Conservation (phyloP, 2,888 invertebrate genomes). For the Hetaerina titia region DNA sequence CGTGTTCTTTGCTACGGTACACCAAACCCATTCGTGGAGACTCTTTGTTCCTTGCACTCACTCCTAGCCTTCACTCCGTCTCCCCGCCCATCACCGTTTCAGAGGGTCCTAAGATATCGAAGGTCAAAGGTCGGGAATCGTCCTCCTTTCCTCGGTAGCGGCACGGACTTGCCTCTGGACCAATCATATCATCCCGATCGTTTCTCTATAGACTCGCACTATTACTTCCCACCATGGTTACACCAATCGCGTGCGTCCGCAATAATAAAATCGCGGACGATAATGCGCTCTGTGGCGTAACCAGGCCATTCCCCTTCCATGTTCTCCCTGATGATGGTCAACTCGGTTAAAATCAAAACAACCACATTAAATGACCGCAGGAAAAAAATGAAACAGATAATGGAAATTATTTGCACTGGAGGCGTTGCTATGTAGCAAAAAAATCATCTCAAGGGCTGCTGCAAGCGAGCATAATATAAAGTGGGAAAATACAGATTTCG, state of each 20-base stretch:
- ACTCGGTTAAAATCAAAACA: no score
- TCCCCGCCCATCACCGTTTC: not conserved
- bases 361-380: no score
- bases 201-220: not conserved
- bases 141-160: constrained; percentile 17
- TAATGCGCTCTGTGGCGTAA: not conserved
- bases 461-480: no score
- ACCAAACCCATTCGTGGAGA: not conserved
- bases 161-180: not conserved
- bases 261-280: not conserved
- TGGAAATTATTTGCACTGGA: no score
- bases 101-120: not conserved
- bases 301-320: not conserved
- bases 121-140: constrained; percentile 16
- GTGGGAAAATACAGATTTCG: no score
- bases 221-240: not conserved
- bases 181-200: not conserved
- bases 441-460: no score
- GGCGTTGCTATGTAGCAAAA: no score
- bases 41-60: not conserved
- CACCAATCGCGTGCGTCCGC: not conserved
- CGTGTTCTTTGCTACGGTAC: no score
- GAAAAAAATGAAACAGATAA: no score
- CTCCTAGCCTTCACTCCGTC: not conserved
- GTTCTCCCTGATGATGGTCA: no score